These are phyloP conservation scores for Upupa epops DNA, from an alignment of 2,113 vertebrate genomes.

Conservation along the genomic window DNA sequence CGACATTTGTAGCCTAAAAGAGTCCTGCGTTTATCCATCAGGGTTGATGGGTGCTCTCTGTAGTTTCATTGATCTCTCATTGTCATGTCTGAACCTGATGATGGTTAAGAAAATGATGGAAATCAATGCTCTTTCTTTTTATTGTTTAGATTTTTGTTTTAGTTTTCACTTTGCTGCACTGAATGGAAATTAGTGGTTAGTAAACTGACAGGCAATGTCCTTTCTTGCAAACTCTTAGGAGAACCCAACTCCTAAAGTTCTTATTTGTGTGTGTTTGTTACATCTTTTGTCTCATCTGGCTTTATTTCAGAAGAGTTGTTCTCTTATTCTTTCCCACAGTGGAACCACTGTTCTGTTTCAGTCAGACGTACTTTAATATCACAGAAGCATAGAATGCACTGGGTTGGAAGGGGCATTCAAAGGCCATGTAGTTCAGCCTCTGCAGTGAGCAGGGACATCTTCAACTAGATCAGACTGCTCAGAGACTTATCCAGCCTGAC, in stretches of 20 bases:
- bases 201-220: rapidly evolving
- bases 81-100: background rate
- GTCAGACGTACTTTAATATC: background rate
- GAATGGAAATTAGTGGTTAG: background rate
- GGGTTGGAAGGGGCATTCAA: no score
- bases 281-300: background rate
- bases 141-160: background rate
- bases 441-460: no score
- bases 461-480: no score
- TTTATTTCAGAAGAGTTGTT: background rate
- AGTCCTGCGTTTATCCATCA: background rate
- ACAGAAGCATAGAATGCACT: no score
- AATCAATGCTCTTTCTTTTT: rapidly evolving
- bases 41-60: background rate
- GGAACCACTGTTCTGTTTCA: background rate
- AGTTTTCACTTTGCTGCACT: background rate
- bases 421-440: no score
- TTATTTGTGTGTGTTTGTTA: background rate
- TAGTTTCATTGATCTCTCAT: background rate
- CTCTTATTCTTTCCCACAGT: background rate
- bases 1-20: background rate
- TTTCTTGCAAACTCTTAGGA: background rate
- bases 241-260: background rate
- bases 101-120: background rate
- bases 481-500: no score